phyloP scores from a whole-genome alignment of 2,888 invertebrate species.

The Craniophora ligustri region DNA sequence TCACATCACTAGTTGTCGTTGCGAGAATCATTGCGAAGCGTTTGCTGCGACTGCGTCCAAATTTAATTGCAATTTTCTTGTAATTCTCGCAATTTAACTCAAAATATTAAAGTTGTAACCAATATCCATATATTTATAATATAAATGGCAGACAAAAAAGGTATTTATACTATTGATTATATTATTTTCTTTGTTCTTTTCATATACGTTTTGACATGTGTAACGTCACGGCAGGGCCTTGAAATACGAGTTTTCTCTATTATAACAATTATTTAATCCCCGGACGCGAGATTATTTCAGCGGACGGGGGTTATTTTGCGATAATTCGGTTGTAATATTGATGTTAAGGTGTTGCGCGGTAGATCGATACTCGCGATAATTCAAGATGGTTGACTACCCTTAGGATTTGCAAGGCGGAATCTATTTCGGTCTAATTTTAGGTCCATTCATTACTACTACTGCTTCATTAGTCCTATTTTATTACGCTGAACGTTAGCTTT shows the following conservation, averaged over 20 bases:
- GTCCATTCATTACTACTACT: constrained; percentile 48
- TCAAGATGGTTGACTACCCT: constrained; percentile 80
- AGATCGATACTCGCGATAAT: constrained; percentile 74
- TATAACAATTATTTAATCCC: constrained; percentile 49
- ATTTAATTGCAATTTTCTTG: constrained; percentile 63
- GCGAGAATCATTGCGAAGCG: constrained; percentile 69
- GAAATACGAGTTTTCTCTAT: constrained; percentile 56
- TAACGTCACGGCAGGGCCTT: constrained; percentile 78
- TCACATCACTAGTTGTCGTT: constrained; percentile 67
- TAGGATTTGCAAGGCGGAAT: constrained; percentile 56
- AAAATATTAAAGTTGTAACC: constrained; percentile 67
- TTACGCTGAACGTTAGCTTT: constrained; percentile 2
- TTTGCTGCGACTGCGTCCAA: constrained; percentile 74
- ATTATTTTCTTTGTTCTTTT: constrained; percentile 80
- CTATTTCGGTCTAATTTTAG: constrained; percentile 66
- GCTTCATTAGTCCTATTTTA: constrained; percentile 28
- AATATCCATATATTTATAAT: constrained; percentile 71
- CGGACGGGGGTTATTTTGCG: constrained; percentile 24
- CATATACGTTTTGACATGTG: constrained; percentile 79
- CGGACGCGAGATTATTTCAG: constrained; percentile 29
- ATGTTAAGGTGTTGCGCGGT: constrained; percentile 43
- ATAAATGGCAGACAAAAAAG: constrained; percentile 89
- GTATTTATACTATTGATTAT: constrained; percentile 82
- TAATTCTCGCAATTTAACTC: constrained; percentile 53
- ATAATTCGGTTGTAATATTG: constrained; percentile 24